A percentile compares a stretch with the other conserved stretches of the same genome.
These are phyloP conservation scores for Polyodon spathula DNA, from an alignment of 2,113 vertebrate species.

Conservation along the genomic window DNA sequence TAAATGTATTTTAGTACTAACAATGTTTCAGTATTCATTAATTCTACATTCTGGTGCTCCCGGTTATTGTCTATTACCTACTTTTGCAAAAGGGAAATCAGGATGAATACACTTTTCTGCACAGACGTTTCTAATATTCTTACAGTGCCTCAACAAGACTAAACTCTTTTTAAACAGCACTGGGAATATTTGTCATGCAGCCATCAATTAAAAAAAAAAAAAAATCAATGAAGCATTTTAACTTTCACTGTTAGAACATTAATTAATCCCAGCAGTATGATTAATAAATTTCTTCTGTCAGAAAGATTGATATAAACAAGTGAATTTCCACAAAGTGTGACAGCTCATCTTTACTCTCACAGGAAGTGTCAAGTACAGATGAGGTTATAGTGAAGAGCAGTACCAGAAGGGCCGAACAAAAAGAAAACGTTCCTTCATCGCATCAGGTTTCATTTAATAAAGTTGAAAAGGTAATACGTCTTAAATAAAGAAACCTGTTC, in stretches of 20 bases:
- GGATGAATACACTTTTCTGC: slow-evolving; percentile 23
- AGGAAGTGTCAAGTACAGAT: slow-evolving; percentile 61
- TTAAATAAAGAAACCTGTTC: no score
- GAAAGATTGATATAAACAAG: not conserved
- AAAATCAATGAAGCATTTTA: not conserved
- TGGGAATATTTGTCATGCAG: not conserved
- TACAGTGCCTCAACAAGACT: not conserved
- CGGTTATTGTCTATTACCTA: not conserved
- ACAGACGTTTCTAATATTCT: slow-evolving; percentile 27
- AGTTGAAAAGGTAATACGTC: slow-evolving; percentile 60
- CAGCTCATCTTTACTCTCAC: slow-evolving; percentile 30
- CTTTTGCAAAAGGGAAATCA: not conserved
- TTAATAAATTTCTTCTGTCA: not conserved
- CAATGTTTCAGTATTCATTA: not conserved
- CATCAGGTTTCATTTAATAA: slow-evolving; percentile 51
- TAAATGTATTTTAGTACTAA: not conserved
- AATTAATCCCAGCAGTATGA: slow-evolving; percentile 18
- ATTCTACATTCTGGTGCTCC: not conserved
- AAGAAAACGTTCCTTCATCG: slow-evolving; percentile 45
- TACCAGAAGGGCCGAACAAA: slow-evolving; percentile 32
- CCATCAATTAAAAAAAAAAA: not conserved
- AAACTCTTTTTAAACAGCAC: no score
- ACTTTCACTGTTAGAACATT: slow-evolving; percentile 21
- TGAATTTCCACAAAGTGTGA: slow-evolving; percentile 26
- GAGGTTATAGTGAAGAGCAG: slow-evolving; percentile 47